phyloP scores from a whole-genome alignment of 2,113 vertebrate species.

The Drymodes brunneopygia region DNA sequence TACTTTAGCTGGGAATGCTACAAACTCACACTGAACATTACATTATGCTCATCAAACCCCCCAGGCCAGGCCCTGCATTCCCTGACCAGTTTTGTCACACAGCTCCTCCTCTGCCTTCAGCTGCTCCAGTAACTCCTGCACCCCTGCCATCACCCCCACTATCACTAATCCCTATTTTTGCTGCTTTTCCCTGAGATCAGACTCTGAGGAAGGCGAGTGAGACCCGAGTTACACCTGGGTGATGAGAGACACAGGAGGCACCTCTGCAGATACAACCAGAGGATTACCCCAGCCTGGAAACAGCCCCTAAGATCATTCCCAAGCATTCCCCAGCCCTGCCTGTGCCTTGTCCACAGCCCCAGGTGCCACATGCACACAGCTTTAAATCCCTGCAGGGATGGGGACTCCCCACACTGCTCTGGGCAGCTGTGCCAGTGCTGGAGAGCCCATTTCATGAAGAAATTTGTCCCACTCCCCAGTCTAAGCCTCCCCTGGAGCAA shows the following conservation, averaged over 20 bases:
- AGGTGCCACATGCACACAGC: neutral
- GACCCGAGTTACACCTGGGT: accelerated
- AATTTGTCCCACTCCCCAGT: neutral
- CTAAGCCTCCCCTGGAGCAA: neutral
- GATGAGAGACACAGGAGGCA: neutral
- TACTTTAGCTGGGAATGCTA: neutral
- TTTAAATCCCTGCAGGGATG: neutral
- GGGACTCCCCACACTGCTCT: neutral
- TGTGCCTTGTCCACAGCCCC: neutral
- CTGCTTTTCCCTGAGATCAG: neutral
- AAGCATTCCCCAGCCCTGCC: neutral
- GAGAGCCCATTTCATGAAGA: neutral
- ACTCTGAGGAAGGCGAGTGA: neutral
- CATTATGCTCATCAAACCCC: neutral
- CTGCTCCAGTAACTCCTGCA: neutral
- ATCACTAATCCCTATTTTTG: neutral
- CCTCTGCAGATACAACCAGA: neutral
- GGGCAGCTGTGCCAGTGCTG: neutral
- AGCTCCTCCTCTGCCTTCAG: neutral
- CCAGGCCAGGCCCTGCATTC: neutral
- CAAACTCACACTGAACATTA: neutral
- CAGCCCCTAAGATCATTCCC: accelerated
- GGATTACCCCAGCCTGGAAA: neutral
- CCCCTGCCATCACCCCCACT: neutral
- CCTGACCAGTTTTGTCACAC: neutral